These are phyloP conservation scores for Tetramorium alpestre DNA, from an alignment of 1,140 invertebrate species.

Conservation along the genomic window DNA sequence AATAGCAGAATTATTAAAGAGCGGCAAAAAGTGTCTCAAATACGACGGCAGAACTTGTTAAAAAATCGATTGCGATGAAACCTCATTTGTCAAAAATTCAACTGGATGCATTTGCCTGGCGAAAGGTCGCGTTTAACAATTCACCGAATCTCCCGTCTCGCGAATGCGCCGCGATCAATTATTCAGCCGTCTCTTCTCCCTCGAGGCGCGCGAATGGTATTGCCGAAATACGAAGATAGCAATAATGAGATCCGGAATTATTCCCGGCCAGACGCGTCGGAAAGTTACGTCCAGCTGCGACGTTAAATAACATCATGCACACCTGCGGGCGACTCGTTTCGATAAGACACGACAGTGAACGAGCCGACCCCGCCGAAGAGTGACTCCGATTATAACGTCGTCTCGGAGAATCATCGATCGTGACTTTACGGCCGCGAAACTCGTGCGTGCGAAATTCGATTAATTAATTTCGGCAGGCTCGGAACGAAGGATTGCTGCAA, in stretches of 20 bases:
- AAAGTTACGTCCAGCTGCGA: constrained; percentile 16
- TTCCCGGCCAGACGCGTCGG: neutral
- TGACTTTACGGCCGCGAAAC: neutral
- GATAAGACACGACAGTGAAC: constrained; percentile 3
- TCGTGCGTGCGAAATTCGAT: neutral
- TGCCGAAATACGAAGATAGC: neutral
- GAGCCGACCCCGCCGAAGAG: neutral
- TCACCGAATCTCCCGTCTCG: neutral
- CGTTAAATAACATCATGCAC: neutral
- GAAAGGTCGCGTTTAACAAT: neutral
- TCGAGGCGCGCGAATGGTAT: constrained; percentile 4
- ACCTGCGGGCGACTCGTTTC: constrained; percentile 1
- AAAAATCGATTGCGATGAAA: neutral
- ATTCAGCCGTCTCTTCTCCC: neutral
- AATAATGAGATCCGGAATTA: neutral
- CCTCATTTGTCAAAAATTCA: neutral
- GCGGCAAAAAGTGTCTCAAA: neutral
- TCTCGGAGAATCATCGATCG: neutral
- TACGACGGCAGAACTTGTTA: too few species aligned
- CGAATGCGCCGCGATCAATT: neutral
- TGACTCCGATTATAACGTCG: neutral
- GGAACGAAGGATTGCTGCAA: neutral
- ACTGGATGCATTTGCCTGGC: neutral
- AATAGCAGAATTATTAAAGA: neutral
- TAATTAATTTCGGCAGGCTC: neutral